Conservation (phyloP, 1,140 invertebrate genomes). For the Aphaenogaster ashmeadi region DNA sequence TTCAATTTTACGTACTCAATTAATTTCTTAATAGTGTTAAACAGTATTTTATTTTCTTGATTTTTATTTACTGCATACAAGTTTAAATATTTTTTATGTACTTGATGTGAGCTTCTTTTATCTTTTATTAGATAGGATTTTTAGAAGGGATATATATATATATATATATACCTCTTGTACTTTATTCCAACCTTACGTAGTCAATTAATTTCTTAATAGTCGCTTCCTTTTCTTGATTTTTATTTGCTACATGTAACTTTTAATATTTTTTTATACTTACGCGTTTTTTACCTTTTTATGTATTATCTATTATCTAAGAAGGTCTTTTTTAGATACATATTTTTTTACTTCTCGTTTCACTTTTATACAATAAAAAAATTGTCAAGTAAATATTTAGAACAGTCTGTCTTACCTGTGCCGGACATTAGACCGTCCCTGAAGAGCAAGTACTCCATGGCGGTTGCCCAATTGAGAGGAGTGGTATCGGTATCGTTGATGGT, state of each 20-base stretch:
- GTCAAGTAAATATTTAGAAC: not conserved
- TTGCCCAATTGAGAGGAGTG: constrained; percentile 94
- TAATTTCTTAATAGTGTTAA: not conserved
- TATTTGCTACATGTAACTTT: not conserved
- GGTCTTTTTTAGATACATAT: not conserved
- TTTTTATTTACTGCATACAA: not conserved
- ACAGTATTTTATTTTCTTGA: not conserved
- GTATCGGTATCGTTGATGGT: constrained; percentile 94
- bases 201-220: not conserved
- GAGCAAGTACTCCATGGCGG: constrained; percentile 94
- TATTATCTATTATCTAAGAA: not conserved
- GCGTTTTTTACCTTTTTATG: not conserved
- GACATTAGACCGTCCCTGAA: constrained; percentile 95
- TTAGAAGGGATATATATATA: too few relatives aligned
- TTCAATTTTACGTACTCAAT: not conserved
- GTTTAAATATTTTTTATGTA: too few relatives aligned
- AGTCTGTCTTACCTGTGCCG: constrained; percentile 89
- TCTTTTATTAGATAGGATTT: too few relatives aligned
- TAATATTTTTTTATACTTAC: not conserved
- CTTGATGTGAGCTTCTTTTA: too few relatives aligned
- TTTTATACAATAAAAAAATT: not conserved
- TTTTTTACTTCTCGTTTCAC: not conserved
- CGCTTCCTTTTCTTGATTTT: not conserved
- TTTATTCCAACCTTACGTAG: too few relatives aligned
- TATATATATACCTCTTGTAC: too few relatives aligned